Evolutionary conservation across 2,888 invertebrate genomes (phyloP).

Genomic region (Quadroppia sp.): DNA sequence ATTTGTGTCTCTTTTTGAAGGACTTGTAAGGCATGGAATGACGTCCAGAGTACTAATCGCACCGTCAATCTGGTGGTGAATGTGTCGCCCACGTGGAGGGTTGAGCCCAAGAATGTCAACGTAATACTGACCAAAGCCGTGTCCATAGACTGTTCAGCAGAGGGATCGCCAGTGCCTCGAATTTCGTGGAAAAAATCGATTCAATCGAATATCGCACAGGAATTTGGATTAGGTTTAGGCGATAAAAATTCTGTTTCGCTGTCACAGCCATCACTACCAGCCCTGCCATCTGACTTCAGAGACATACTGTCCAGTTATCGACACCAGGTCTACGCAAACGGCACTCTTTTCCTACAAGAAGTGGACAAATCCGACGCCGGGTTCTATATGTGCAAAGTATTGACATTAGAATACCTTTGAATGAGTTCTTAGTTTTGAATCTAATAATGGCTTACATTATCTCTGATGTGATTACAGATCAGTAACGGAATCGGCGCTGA

Average conservation of each 20-base stretch:
- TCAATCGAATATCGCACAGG: neutral
- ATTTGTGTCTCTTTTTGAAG: slow-evolving; percentile 20
- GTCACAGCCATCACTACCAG: neutral
- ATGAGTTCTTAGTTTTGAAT: neutral
- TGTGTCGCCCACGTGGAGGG: slow-evolving; percentile 49
- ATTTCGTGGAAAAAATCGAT: slow-evolving; percentile 46
- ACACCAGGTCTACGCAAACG: slow-evolving; percentile 45
- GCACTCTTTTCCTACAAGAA: slow-evolving; percentile 48
- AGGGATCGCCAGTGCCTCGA: slow-evolving; percentile 45
- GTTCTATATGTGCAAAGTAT: slow-evolving; percentile 49
- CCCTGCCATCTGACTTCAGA: slow-evolving; percentile 42
- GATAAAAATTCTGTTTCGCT: neutral
- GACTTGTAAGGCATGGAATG: slow-evolving; percentile 53
- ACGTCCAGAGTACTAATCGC: slow-evolving; percentile 44
- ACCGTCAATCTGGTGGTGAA: slow-evolving; percentile 52
- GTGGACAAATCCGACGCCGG: slow-evolving; percentile 49
- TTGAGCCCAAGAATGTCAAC: slow-evolving; percentile 45
- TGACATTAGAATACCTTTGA: neutral
- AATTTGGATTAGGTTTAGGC: neutral
- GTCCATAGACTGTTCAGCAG: slow-evolving; percentile 46
- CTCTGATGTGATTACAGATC: slow-evolving; percentile 28
- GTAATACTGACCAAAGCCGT: slow-evolving; percentile 45
- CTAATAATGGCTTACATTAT: neutral
- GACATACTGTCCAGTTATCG: slow-evolving; percentile 44
- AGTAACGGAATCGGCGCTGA: slow-evolving; percentile 46